Conservation (phyloP, 2,888 invertebrate genomes). For the Oeneis ivallda region DNA sequence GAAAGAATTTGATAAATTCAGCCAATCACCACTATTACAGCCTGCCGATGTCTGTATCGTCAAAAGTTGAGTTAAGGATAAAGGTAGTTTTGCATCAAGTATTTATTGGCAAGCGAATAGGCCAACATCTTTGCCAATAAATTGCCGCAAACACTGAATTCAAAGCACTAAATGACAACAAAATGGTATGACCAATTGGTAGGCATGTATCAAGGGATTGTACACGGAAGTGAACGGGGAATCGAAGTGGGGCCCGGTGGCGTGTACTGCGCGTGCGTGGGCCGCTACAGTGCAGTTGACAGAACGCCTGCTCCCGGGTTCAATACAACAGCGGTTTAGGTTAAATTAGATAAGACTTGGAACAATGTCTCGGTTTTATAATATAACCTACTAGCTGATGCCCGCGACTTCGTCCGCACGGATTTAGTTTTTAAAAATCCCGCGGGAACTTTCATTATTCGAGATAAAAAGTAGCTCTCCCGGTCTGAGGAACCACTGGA, state of each 20-base stretch:
- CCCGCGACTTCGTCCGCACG: too few species aligned
- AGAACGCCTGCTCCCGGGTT: slow-evolving; percentile 36
- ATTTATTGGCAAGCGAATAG: too few species aligned
- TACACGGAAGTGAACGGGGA: slow-evolving; percentile 39
- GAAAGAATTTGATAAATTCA: too few species aligned
- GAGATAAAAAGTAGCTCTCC: too few species aligned
- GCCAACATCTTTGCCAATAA: not conserved
- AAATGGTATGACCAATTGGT: slow-evolving; percentile 25
- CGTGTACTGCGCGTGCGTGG: slow-evolving; percentile 66
- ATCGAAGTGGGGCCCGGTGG: slow-evolving; percentile 48
- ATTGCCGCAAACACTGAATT: not conserved
- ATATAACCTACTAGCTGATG: slow-evolving; percentile 11
- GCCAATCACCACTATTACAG: too few species aligned
- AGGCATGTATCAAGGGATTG: slow-evolving; percentile 28
- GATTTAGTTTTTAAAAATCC: too few species aligned
- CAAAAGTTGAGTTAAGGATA: too few species aligned
- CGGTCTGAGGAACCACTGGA: too few species aligned
- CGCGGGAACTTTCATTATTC: too few species aligned
- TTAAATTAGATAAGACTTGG: slow-evolving; percentile 27
- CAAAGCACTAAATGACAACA: slow-evolving; percentile 13
- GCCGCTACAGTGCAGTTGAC: slow-evolving; percentile 47
- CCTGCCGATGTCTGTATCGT: too few species aligned
- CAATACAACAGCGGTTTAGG: slow-evolving; percentile 28
- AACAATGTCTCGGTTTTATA: slow-evolving; percentile 1
- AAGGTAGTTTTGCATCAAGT: too few species aligned